phyloP scores from a whole-genome alignment of 2,888 invertebrate species.

The Diarsia mendica region DNA sequence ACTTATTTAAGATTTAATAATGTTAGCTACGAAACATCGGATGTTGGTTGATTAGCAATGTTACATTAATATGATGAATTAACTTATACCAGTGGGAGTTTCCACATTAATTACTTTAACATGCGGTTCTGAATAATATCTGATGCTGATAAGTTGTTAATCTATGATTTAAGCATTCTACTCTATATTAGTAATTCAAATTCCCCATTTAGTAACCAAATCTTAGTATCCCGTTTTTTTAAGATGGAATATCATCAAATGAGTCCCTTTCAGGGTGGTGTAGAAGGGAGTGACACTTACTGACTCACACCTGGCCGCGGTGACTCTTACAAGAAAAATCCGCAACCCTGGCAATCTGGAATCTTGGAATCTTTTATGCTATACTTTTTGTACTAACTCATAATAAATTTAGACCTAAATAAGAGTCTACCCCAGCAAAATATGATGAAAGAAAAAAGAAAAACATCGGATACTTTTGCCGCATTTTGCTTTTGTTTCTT shows the following conservation, averaged over 20 bases:
- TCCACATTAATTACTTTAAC: not conserved
- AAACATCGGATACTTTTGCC: not conserved
- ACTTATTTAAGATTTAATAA: conserved; percentile 14
- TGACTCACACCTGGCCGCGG: too few species aligned
- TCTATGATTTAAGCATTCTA: not conserved
- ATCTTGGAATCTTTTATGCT: not conserved
- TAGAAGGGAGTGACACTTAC: too few species aligned
- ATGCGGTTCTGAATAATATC: not conserved
- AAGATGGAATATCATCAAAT: too few species aligned
- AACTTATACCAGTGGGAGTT: conserved; percentile 1
- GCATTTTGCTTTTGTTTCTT: not conserved
- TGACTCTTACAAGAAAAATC: too few species aligned
- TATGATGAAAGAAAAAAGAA: not conserved
- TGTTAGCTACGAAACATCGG: not conserved
- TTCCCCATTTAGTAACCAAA: too few species aligned
- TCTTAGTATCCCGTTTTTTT: too few species aligned
- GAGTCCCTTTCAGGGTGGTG: too few species aligned
- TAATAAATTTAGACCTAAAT: not conserved
- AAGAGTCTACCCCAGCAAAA: not conserved
- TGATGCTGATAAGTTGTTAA: not conserved
- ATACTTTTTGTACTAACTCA: not conserved
- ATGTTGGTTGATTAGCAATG: not conserved
- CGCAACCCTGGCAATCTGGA: too few species aligned
- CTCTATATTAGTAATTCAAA: too few species aligned
- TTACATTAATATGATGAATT: not conserved